Evolutionary conservation across 2,113 vertebrate species (phyloP).

Genomic region (Syngnathus floridae): DNA sequence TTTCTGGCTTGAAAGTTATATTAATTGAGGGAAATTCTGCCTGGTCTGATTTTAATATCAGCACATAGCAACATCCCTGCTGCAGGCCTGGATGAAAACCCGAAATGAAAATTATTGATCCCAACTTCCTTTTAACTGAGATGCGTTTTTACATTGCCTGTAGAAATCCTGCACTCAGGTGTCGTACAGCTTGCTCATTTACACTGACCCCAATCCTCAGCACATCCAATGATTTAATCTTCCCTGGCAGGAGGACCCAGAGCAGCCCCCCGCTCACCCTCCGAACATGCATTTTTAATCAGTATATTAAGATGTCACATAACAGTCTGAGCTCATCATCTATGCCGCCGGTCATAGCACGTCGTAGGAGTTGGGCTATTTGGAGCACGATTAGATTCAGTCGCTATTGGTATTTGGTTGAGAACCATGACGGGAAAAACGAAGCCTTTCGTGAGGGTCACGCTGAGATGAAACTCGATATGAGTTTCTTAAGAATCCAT

Average conservation of each 20-base stretch:
- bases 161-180: constrained; percentile 13
- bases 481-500: constrained; percentile 15
- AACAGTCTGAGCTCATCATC: constrained; percentile 74
- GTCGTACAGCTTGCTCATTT: constrained; percentile 48
- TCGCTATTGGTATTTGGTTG: constrained; percentile 62
- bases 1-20: constrained; percentile 11
- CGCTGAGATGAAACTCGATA: constrained; percentile 1
- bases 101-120: constrained; percentile 25
- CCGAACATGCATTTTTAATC: constrained; percentile 67
- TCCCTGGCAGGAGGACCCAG: constrained; percentile 57
- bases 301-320: constrained; percentile 71
- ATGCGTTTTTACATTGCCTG: constrained; percentile 13
- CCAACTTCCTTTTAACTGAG: constrained; percentile 6
- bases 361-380: constrained; percentile 71
- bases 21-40: neutral
- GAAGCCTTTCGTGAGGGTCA: neutral
- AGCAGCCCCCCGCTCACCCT: constrained; percentile 50
- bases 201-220: constrained; percentile 55
- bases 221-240: constrained; percentile 60
- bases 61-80: neutral
- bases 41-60: constrained; percentile 1
- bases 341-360: constrained; percentile 63
- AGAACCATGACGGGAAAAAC: constrained; percentile 51
- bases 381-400: constrained; percentile 66
- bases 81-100: neutral